Percentiles rank a stretch among this genome's conserved stretches.
Conservation (phyloP, 2,113 vertebrate species). For the Bos javanicus region DNA sequence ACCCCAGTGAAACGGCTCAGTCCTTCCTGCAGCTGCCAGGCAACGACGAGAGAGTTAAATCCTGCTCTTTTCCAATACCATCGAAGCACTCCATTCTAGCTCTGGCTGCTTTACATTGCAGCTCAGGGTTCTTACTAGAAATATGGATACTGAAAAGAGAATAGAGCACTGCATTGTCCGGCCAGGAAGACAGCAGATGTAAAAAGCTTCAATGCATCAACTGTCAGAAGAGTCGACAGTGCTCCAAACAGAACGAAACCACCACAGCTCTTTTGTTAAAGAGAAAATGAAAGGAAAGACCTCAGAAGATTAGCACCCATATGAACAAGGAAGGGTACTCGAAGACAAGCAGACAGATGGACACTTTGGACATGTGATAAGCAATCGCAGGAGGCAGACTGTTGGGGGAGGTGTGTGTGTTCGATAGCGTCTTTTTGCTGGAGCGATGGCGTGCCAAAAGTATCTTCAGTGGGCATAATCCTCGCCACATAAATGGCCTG, state of each 20-base stretch:
- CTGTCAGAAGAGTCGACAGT: constrained; percentile 55
- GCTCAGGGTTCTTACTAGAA: constrained; percentile 66
- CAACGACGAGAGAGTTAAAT: constrained; percentile 80
- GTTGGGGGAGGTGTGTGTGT: constrained; percentile 82
- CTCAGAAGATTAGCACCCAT: constrained; percentile 64
- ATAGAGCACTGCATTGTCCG: constrained; percentile 82
- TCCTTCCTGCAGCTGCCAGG: constrained; percentile 82
- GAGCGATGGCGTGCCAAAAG: constrained; percentile 86
- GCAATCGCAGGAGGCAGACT: constrained; percentile 77
- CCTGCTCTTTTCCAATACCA: constrained; percentile 67
- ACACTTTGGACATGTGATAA: constrained; percentile 78
- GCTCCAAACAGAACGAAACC: not conserved
- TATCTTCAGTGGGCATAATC: constrained; percentile 80
- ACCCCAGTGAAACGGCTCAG: constrained; percentile 68
- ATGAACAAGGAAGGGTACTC: constrained; percentile 72
- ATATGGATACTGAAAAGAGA: constrained; percentile 84
- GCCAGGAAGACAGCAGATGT: constrained; percentile 75
- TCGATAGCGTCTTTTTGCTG: constrained; percentile 80
- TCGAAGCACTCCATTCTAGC: constrained; percentile 64
- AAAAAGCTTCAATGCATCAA: constrained; percentile 72
- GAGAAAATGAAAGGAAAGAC: constrained; percentile 50
- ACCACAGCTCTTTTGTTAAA: constrained; percentile 73
- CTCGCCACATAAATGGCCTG: constrained; percentile 80
- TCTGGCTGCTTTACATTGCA: constrained; percentile 71
- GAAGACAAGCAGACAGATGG: constrained; percentile 80